Conservation (phyloP, 92 coral and sea anemone species). For the Meandrina meandrites region DNA sequence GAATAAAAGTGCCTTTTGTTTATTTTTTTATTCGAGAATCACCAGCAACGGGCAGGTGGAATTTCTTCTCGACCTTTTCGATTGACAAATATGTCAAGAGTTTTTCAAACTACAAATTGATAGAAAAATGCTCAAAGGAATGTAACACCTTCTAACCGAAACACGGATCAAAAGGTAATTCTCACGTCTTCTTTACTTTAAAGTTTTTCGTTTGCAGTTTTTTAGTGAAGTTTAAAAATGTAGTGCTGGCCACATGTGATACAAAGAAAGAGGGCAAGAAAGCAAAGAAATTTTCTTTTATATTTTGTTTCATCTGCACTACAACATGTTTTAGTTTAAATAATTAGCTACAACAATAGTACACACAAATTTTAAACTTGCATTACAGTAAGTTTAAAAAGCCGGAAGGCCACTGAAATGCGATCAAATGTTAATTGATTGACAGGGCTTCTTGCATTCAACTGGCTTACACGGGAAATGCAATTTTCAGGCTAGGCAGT, state of each 20-base stretch:
- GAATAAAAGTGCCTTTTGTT: conserved; percentile 1
- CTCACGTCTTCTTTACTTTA: not conserved
- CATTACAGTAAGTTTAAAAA: not conserved
- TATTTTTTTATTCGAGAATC: not conserved
- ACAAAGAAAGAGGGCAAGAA: conserved; percentile 1
- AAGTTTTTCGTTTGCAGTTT: not conserved
- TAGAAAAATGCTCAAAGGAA: conserved; percentile 12
- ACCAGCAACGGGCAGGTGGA: conserved; percentile 15
- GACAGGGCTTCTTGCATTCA: not conserved
- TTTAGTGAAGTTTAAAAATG: not conserved
- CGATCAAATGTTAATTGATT: not conserved
- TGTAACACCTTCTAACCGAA: not conserved
- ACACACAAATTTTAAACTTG: not conserved
- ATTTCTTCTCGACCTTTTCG: no score
- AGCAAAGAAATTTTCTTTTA: not conserved
- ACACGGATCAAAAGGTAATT: not conserved
- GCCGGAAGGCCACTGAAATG: not conserved
- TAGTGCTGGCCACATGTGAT: not conserved
- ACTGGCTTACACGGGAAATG: not conserved
- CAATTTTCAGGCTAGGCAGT: not conserved
- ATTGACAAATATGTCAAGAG: conserved; percentile 14
- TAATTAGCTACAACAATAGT: not conserved
- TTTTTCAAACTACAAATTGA: not conserved
- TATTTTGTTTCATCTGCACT: not conserved
- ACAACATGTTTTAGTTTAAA: not conserved